Base-by-base conservation (phyloP, 2,797 vertebrate genomes). In the Acipenser oxyrinchus region DNA sequence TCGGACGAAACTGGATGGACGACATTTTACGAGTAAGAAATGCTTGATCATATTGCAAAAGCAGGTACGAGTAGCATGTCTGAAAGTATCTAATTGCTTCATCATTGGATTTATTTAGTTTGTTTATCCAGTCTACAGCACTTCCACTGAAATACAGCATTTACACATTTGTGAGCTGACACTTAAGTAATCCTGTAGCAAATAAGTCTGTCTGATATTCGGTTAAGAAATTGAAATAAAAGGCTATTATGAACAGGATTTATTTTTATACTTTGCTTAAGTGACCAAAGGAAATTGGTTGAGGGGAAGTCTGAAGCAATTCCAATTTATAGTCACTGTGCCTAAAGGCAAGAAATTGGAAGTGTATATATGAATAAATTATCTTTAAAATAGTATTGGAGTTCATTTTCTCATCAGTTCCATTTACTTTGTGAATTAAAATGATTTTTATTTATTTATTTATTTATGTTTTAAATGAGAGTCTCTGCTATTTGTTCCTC, bases 1-100 rank as follows among this genome's bases (percentile, higher is more conserved):
- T 95, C 95, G 48, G 96, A 99, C 66, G 96, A 99, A 83, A 99
- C 95, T 1, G 97, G 95, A 74, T 99, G 97, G 97, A 99, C 96
- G 60, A 98, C 93, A 6, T 99, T 99, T 88, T 98, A 97, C 82
- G 93, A 96, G 97, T 99, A 89, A 97, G 96, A 87, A 64, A 50
- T 81, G 65, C 37, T 23, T 68, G 64, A 51, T 18, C 61, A 58
- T 70, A 18, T 51, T 10, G 8, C 61, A 37, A 10, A 48, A 58
- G 12, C 12, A 18, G 52, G 49, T 49, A 18, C 50, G n/a, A 48
- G 61, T 49, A 49, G 60, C 49, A 18, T 23, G 48, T 66, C 10
- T 49, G 48, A 10, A n/a, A 81, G 53, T 11, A 7, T 59, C 63
- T 66, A 23, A 23, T 23, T 23, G 23, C 23, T 23, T 23, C 23